These are phyloP conservation scores for Salticus scenicus DNA, from an alignment of 2,888 invertebrate species.

Conservation along the genomic window DNA sequence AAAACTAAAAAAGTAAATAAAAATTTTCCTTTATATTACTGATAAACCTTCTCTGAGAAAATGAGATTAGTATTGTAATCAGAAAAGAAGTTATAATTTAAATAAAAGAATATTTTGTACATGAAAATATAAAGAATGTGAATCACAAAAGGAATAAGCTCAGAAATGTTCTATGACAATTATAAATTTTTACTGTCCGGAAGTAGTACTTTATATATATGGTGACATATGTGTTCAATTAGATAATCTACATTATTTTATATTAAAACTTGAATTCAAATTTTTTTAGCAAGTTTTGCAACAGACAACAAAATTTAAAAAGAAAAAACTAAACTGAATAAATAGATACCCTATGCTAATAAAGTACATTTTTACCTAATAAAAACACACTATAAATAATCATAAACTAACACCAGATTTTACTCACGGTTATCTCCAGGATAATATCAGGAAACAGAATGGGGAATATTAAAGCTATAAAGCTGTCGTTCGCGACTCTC, in stretches of 20 bases:
- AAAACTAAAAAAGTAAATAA: no score
- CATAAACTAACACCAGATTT: slow-evolving; percentile 45
- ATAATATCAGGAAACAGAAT: background rate
- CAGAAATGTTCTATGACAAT: no score
- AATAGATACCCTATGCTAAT: slow-evolving; percentile 32
- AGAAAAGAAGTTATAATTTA: no score
- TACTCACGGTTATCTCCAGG: slow-evolving; percentile 28
- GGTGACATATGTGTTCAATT: no score
- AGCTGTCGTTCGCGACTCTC: slow-evolving; percentile 12
- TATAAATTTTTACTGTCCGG: no score
- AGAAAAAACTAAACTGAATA: background rate
- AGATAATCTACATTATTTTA: slow-evolving; percentile 21
- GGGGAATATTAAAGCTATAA: background rate
- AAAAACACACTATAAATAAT: slow-evolving; percentile 49
- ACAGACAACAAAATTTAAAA: background rate
- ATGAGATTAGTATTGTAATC: no score
- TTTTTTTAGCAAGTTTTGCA: background rate
- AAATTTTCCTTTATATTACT: no score
- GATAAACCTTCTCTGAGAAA: no score
- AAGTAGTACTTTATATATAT: no score
- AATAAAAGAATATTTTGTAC: no score
- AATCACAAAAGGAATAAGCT: no score
- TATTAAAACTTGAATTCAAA: slow-evolving; percentile 7
- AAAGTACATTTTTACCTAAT: slow-evolving; percentile 23
- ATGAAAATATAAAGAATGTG: no score